These are phyloP conservation scores for Fistularia commersonii DNA, from an alignment of 2,797 vertebrate species.

Conservation along the genomic window DNA sequence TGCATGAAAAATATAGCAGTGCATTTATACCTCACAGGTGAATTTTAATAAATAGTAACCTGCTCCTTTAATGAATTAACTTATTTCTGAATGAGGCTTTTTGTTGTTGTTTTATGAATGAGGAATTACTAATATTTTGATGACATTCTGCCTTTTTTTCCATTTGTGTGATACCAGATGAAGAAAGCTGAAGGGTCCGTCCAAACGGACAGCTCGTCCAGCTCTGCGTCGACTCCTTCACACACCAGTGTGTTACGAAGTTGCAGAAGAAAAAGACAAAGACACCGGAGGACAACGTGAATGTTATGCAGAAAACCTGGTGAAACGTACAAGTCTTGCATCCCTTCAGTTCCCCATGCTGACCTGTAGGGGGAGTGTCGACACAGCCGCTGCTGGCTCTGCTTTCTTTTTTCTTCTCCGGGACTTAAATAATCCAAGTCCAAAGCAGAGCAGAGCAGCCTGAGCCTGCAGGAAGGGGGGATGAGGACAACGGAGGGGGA, in stretches of 20 bases:
- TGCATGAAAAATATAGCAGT: too few relatives aligned
- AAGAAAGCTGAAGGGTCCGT: too few relatives aligned
- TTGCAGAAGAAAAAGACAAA: neutral
- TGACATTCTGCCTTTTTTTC: too few relatives aligned
- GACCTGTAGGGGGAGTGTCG: constrained; percentile 87
- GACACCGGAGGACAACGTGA: neutral
- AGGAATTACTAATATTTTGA: too few relatives aligned
- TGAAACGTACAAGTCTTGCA: neutral
- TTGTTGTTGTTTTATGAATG: too few relatives aligned
- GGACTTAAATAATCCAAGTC: constrained; percentile 94
- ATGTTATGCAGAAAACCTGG: too few relatives aligned
- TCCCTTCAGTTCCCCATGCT: constrained; percentile 59
- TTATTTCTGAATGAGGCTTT: too few relatives aligned
- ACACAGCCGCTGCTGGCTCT: constrained; percentile 70
- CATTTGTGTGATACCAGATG: too few relatives aligned
- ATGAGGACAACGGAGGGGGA: constrained; percentile 4
- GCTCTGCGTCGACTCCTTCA: constrained; percentile 86
- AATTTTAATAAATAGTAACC: too few relatives aligned
- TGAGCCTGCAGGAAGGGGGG: constrained; percentile 60
- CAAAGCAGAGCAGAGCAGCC: constrained; percentile 84
- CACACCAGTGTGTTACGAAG: neutral
- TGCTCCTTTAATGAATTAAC: too few relatives aligned
- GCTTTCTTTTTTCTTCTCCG: constrained; percentile 80
- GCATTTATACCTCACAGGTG: too few relatives aligned
- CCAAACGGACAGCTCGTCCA: constrained; percentile 84